Conservation (phyloP, 2,113 vertebrate species). For the Pavo muticus region DNA sequence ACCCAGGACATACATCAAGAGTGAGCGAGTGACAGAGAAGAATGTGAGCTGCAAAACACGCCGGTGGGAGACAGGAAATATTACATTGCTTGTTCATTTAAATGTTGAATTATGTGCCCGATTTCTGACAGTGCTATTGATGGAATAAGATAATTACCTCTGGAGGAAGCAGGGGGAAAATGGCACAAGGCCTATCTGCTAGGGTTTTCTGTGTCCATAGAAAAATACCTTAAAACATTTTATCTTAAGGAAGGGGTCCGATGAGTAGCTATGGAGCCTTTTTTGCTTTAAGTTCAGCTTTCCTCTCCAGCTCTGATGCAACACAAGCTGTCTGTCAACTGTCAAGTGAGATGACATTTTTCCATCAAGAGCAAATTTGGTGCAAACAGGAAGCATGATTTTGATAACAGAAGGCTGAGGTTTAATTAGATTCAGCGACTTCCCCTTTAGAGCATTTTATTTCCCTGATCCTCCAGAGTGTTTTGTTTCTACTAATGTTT, state of each 20-base stretch:
- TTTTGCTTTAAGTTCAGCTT: slow-evolving; percentile 56
- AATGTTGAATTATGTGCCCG: slow-evolving; percentile 86
- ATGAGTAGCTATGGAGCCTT: slow-evolving; percentile 36
- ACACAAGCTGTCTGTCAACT: slow-evolving; percentile 69
- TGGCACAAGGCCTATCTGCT: slow-evolving; percentile 65
- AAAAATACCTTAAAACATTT: slow-evolving; percentile 2
- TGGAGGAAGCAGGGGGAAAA: slow-evolving; percentile 75
- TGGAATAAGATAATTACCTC: slow-evolving; percentile 85
- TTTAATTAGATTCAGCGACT: slow-evolving; percentile 78
- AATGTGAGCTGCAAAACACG: slow-evolving; percentile 79
- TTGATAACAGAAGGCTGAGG: slow-evolving; percentile 70
- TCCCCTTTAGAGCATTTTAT: slow-evolving; percentile 63
- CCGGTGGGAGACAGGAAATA: slow-evolving; percentile 82
- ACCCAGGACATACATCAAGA: slow-evolving; percentile 81
- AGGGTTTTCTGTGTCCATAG: slow-evolving; percentile 54
- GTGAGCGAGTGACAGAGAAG: slow-evolving; percentile 81
- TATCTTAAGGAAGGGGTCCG: slow-evolving; percentile 7
- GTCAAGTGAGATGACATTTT: slow-evolving; percentile 64
- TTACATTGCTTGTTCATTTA: slow-evolving; percentile 84
- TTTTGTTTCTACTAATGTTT: slow-evolving; percentile 72
- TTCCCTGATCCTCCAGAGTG: slow-evolving; percentile 41
- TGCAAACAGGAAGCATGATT: slow-evolving; percentile 67
- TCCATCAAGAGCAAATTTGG: slow-evolving; percentile 63
- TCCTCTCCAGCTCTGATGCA: slow-evolving; percentile 60
- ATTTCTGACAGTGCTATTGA: slow-evolving; percentile 84